Evolutionary conservation across 2,113 vertebrate species (phyloP), one percentile per base, ranked within the genome.

Genomic region (Hoplias malabaricus): DNA sequence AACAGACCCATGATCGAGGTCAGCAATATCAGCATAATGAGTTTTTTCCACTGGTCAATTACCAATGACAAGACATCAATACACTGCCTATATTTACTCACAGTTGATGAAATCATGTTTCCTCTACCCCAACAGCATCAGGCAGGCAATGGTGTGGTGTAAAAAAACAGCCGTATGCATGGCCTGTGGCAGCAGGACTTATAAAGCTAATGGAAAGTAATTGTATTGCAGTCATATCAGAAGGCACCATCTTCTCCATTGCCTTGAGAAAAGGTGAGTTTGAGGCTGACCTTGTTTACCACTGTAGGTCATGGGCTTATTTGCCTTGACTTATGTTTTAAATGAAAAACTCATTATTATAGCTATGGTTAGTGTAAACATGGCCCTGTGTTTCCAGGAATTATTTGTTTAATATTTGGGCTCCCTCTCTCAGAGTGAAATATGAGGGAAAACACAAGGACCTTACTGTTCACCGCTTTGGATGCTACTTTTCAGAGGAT

Each of bases 251-350:
- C 61, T 70, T 63, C 34, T 50, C 27, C 46, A 57, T 27, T 62
- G 38, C 67, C 59, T 12, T 36, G 21, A 85, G 86, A 88, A 90
- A 89, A 90, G 88, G 84, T 86, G 82, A 56, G 82, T 84, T 81
- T 78, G 48, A 80, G 80, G 59, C 36, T 86, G 82, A 83, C 88
- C 78, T 53, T 83, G 84, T 85, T 88, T 81, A 78, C 72, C 13
- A 48, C 82, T 87, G 84, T 85, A 78, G 79, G 69, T 82, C 82
- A 79, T 67, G 50, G 21, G 34, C 66, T 59, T 70, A 34, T 69
- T 69, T 36, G 10, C 46, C 38, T 21, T 0, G 16, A 33, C 43
- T 76, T 29, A 4, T 33, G 29, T 46, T 27, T 82, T 19, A 70
- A 25, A 31, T 73, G 12, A 19, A 34, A 43, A 67, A 67, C 31